Base-by-base conservation (phyloP, 1,140 invertebrate species). In the Drosophila ogumai region DNA sequence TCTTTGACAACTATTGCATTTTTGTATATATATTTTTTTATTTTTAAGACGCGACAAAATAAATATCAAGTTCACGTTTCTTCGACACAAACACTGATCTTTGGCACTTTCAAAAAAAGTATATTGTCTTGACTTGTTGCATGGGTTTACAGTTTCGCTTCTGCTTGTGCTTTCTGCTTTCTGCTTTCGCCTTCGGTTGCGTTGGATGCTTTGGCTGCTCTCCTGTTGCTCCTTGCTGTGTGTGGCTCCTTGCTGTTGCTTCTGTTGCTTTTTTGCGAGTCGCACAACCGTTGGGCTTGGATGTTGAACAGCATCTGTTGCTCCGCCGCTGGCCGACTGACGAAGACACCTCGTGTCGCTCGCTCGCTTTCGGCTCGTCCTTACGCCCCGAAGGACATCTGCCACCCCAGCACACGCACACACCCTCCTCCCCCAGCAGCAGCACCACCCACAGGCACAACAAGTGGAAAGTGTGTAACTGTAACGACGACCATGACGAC, bases 261-360 rank as follows among this genome's bases (percentile, higher is more conserved):
- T 50, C 49, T 65, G 38, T 25, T 69, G 59, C 5, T 28, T 6
- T 28, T 32, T 57, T 54, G 64, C 69, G 75, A 60, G 74, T 63
- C 82, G 68, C 77, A 90, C 85, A 88, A 88, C 85, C 85, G 63
- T 79, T 84, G 52, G 71, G 85, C 78, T 90, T 85, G 68, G 59
- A 81, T 90, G 85, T 90, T 90, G 81, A 79, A 85, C 85, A 88
- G 85, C 85, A 88, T 88, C 85, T 88, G 85, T 88, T 88, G 85
- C 85, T 69, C 69, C 49, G 85, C 77, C 46, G 64, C 56, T 71
- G 71, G 49, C 79, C 75, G 65, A 88, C 64, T 79, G 40, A 72
- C 84, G 84, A 86, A 71, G 58, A 60, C 85, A 60, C 71, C 80
- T 87, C 80, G 79, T 61, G 46, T 58, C 40, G 49, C 47, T n/a